Evolutionary conservation across 2,888 invertebrate genomes (phyloP).

Genomic region (Acronicta psi): DNA sequence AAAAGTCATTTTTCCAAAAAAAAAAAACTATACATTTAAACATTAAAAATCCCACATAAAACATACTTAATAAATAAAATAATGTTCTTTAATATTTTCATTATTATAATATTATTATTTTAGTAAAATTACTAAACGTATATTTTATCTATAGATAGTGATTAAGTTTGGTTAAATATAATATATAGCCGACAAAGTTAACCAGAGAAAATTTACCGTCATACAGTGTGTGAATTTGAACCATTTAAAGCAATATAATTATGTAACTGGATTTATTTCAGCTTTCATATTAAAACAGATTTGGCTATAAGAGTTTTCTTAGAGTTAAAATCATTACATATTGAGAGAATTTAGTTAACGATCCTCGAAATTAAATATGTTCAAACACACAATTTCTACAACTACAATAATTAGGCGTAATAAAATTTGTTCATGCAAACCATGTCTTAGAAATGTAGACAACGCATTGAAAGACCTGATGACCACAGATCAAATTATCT

Average conservation of each 20-base stretch:
- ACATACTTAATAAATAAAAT: slow-evolving; percentile 32
- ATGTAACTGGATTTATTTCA: too few species aligned
- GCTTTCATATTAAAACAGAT: too few species aligned
- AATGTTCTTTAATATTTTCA: slow-evolving; percentile 12
- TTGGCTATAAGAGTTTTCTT: too few species aligned
- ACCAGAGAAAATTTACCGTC: slow-evolving; percentile 9
- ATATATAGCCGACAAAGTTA: slow-evolving; percentile 29
- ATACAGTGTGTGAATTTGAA: slow-evolving; percentile 15
- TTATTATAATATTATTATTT: slow-evolving; percentile 32
- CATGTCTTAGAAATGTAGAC: too few species aligned
- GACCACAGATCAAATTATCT: background rate
- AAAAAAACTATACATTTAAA: slow-evolving; percentile 14
- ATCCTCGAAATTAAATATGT: too few species aligned
- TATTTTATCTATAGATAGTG: slow-evolving; percentile 26
- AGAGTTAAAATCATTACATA: too few species aligned
- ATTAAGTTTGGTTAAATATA: slow-evolving; percentile 25
- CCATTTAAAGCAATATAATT: background rate
- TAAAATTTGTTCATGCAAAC: too few species aligned
- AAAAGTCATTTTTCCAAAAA: slow-evolving; percentile 17
- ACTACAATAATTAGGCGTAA: too few species aligned
- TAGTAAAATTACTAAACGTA: slow-evolving; percentile 24
- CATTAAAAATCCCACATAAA: slow-evolving; percentile 36
- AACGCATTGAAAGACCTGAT: background rate
- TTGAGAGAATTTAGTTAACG: too few species aligned
- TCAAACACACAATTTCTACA: too few species aligned